Base-by-base conservation (phyloP, 2,797 vertebrate species). In the Apogon talboti region DNA sequence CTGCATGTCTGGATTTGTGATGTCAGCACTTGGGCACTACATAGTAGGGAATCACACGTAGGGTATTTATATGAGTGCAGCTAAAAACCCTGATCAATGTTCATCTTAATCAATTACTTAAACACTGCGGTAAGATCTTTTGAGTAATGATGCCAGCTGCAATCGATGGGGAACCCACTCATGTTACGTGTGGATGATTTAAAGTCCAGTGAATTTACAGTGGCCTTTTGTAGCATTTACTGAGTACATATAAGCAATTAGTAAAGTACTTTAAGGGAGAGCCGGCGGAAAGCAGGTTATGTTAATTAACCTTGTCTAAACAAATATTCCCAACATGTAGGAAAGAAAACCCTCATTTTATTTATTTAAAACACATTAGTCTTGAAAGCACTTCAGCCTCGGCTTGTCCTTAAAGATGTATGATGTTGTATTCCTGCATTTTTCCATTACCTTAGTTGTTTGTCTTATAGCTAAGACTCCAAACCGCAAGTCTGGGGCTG, bases 31-130 rank as follows among this genome's bases (percentile, higher is more conserved):
- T 74, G 73, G 77, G 67, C 33, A 9, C 52, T 51, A 75, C 54
- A 66, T 71, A 65, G 63, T 50, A 18, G 40, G 24, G 49, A 55
- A 67, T 81, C 58, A 61, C 77, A 28, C 53, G 49, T 74, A 15
- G 64, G 74, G 79, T 84, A 78, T 82, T 80, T 76, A 79, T 81
- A 79, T 79, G 67, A 54, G 71, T 70, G 69, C 41, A 61, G 49
- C 38, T 61, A 53, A 65, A 65, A 52, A 69, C 63, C 58, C 50
- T 70, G 81, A 89, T 91, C 85, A 85, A 91, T 88, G 81, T 74
- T 78, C 61, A 61, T 81, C 78, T 77, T 78, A 79, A 89, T 85
- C 76, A 81, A 90, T 85, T 86, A 89, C 76, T 83, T 81, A 85
- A 88, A 83, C 74, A 67, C 74, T 70, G 82, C 52, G 2, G 64